Evolutionary conservation across 2,888 invertebrate species (phyloP), one percentile per base, ranked within the genome.

Genomic region (Odontocerum albicorne): DNA sequence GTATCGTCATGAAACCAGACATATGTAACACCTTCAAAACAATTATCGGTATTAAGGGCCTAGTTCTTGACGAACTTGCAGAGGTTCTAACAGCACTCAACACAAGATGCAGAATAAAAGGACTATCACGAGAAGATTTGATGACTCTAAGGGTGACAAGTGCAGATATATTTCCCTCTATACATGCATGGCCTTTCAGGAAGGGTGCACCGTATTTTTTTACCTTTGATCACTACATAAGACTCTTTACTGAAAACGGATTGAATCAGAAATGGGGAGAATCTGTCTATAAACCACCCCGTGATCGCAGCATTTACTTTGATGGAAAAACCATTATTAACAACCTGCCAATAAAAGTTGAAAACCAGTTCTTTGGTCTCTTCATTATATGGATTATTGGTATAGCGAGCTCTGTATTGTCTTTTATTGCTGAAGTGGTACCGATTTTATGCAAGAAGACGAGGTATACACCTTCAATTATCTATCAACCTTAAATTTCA

Each of bases 301-400:
- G 3, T 17, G 17, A 38, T 10, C 3, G 10, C 15, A 4, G 16
- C 2, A 38, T 16, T 3, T 38, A 40, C 8, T 49, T 40, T 15
- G 32, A 49, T 40, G 49, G 49, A 6, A 21, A 27, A 8, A 17
- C 15, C 10, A 40, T 49, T 3, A 19, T 49, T 17, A 38, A 31
- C 6, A n/a, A 49, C 10, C n/a, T n/a, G n/a, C n/a, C n/a, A n/a
- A n/a, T n/a, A n/a, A n/a, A n/a, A n/a, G n/a, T n/a, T n/a, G n/a
- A n/a, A n/a, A n/a, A n/a, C n/a, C n/a, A n/a, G n/a, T n/a, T n/a
- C n/a, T n/a, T n/a, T n/a, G n/a, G n/a, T n/a, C n/a, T n/a, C n/a
- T n/a, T n/a, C n/a, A n/a, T n/a, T n/a, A n/a, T n/a, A n/a, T n/a
- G n/a, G n/a, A n/a, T n/a, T n/a, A n/a, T n/a, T n/a, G n/a, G n/a